A percentile compares a stretch with the other conserved stretches of the same genome.
These are phyloP conservation scores for Rhopalosiphum padi DNA, from an alignment of 1,140 invertebrate genomes.

Conservation along the genomic window DNA sequence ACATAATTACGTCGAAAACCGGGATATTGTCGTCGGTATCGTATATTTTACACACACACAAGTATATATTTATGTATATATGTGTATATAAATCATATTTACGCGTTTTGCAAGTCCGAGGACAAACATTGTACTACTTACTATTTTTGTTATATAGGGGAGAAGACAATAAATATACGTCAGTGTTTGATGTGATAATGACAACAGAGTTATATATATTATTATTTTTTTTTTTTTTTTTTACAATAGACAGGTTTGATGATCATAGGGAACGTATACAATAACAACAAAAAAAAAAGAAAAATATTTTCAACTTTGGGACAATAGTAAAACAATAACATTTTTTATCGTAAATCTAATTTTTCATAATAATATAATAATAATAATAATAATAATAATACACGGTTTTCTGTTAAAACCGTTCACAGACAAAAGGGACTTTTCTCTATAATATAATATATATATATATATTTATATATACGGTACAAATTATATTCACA, in stretches of 20 bases:
- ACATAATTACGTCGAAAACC: not conserved
- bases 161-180: conserved; percentile 30
- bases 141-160: not conserved
- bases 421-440: conserved; percentile 24
- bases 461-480: not conserved
- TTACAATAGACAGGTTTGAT: conserved; percentile 55
- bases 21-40: not conserved
- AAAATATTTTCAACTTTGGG: conserved; percentile 50
- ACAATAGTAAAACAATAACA: conserved; percentile 52
- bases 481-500: conserved; percentile 1
- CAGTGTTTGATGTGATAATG: conserved; percentile 47
- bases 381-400: conserved; percentile 41
- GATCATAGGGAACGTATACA: conserved; percentile 57
- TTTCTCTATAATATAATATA: conserved; percentile 19
- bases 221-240: conserved; percentile 42
- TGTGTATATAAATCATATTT: not conserved
- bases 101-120: not conserved
- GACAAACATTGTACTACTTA: not conserved
- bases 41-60: too few relatives aligned
- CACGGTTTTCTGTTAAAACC: conserved; percentile 8
- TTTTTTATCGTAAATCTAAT: conserved; percentile 48
- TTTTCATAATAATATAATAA: conserved; percentile 44
- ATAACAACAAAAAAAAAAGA: conserved; percentile 58
- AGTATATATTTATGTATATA: too few relatives aligned
- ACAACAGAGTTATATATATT: conserved; percentile 50